Percentiles rank a stretch among this genome's conserved stretches.
These are phyloP conservation scores for Cottoperca gobio DNA, from an alignment of 2,797 vertebrate genomes.

Conservation along the genomic window DNA sequence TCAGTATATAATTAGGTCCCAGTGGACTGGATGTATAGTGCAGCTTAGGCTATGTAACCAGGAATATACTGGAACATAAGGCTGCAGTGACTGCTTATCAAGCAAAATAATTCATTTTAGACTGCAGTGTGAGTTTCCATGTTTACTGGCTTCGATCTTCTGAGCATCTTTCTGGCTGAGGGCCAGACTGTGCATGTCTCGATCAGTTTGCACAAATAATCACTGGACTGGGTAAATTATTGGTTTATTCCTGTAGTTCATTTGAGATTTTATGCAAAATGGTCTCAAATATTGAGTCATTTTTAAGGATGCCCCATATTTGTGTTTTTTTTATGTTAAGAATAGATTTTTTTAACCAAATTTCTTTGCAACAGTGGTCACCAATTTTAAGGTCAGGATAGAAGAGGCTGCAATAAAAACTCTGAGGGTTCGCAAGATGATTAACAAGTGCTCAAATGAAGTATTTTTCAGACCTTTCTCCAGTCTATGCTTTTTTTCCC, in stretches of 20 bases:
- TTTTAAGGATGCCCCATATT: neutral
- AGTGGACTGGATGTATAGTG: neutral
- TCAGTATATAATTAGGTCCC: conserved; percentile 33
- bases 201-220: conserved; percentile 12
- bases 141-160: conserved; percentile 28
- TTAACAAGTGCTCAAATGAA: neutral
- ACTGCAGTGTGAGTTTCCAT: conserved; percentile 5
- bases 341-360: neutral
- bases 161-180: conserved; percentile 3
- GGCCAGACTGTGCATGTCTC: conserved; percentile 1
- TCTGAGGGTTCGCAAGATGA: neutral
- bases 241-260: neutral
- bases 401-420: neutral
- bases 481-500: neutral
- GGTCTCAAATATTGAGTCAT: neutral
- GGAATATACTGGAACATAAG: conserved; percentile 16
- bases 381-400: neutral
- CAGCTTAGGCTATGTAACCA: neutral
- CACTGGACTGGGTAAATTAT: neutral
- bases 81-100: conserved; percentile 19
- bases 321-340: neutral
- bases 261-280: neutral
- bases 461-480: neutral
- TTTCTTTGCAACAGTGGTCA: neutral
- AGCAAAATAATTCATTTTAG: conserved; percentile 9